A percentile compares a stretch with the other conserved stretches of the same genome.
phyloP scores from a whole-genome alignment of 1,140 invertebrate species.

The Pachypeltis micranthus region DNA sequence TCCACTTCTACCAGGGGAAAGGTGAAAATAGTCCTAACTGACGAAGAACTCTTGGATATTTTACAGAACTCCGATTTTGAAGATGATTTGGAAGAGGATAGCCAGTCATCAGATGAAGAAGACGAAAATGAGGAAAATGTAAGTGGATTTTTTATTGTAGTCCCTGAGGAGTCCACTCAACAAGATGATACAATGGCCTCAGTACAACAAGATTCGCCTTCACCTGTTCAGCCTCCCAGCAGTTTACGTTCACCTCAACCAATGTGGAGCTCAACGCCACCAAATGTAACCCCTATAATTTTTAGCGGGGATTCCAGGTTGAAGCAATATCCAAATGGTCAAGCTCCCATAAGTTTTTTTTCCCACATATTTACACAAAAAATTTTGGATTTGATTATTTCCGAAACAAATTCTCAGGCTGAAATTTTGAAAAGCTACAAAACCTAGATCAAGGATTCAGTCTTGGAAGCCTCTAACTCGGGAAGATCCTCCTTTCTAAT shows the following conservation, averaged over 20 bases:
- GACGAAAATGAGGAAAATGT: constrained; percentile 9
- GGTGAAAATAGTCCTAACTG: constrained; percentile 3
- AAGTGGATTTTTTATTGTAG: constrained; percentile 6
- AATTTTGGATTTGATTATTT: constrained; percentile 1
- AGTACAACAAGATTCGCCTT: constrained; percentile 6
- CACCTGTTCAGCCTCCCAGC: constrained; percentile 9
- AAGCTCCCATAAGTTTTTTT: constrained; percentile 6
- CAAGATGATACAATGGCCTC: constrained; percentile 5
- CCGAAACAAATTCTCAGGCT: constrained; percentile 9
- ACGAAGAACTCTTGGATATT: constrained; percentile 4
- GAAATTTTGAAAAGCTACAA: too few species aligned
- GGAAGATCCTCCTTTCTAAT: too few species aligned
- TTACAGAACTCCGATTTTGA: constrained; percentile 8
- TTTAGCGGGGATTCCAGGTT: constrained; percentile 6
- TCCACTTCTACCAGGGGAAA: not conserved
- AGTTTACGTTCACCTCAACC: constrained; percentile 9
- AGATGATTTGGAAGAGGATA: constrained; percentile 8
- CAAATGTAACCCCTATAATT: constrained; percentile 7
- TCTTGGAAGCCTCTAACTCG: too few species aligned
- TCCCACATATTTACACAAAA: constrained; percentile 7
- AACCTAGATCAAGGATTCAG: too few species aligned
- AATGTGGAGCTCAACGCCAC: constrained; percentile 7
- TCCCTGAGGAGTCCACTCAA: constrained; percentile 1
- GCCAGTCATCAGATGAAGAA: constrained; percentile 8
- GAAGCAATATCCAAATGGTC: constrained; percentile 6